Evolutionary conservation across 2,797 vertebrate genomes (phyloP), one percentile per base, ranked within the genome.

Genomic region (Apogon hyalosoma): DNA sequence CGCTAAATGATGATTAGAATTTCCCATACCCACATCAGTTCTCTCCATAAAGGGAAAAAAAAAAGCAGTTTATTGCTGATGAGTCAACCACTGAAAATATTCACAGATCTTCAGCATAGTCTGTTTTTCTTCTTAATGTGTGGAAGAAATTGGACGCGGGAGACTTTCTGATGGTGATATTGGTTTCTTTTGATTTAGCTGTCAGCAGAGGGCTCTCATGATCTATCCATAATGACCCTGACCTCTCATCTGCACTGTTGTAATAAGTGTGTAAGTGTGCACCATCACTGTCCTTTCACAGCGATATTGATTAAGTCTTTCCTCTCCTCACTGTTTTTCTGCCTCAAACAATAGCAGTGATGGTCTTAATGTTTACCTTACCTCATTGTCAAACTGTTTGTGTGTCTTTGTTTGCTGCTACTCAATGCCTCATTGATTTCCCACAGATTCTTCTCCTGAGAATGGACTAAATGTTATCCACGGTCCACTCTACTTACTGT

Each of bases 121-220:
- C 51, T 39, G 41, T 75, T 74, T 69, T 67, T 74, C 59, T 51
- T 71, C 43, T 41, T 65, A 55, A 78, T 57, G 63, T 33, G 66
- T 3, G 8, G 36, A 14, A 47, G 31, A 8, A 24, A 71, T 16
- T 48, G 42, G 53, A 57, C 38, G 43, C 63, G 38, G 54, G 63
- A 63, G 72, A 62, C 16, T 50, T 53, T 66, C 59, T 49, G 52
- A 19, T 55, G 61, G 16, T 19, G 70, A 45, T 68, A 56, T 53
- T 75, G 65, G 61, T 69, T 72, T 70, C 73, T 67, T 80, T 83
- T 83, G 87, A 84, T 80, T 67, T 63, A 75, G 19, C 77, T 85
- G 87, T 82, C 90, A 89, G 88, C 2, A 87, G 84, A 91, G 84
- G 88, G 87, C 85, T 84, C 89, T 82, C 86, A 70, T 86, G 86